Base-by-base conservation (phyloP, 2,113 vertebrate species). In the Cepphus grylle region DNA sequence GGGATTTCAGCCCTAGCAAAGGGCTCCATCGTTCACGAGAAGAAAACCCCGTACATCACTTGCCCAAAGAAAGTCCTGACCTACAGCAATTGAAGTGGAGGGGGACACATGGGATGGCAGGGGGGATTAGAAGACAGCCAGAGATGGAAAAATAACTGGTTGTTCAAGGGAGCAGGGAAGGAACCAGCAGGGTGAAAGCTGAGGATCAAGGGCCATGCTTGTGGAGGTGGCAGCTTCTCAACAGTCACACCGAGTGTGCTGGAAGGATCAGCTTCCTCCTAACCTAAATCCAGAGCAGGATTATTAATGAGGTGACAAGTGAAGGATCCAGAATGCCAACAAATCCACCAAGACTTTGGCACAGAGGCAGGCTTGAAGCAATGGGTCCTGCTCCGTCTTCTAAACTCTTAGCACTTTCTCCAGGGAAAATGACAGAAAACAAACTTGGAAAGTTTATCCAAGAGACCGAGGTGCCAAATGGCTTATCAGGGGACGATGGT, bases 291-390 rank as follows among this genome's bases (percentile, higher is more conserved):
- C 84, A 87, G 91, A 25, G 73, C 61, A 79, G 27, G 30, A 16
- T 86, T 82, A 87, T 94, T 76, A 70, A 91, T 89, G 77, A 86
- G 40, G 56, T 83, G 86, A 84, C 91, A 96, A 92, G 65, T 84
- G 83, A 76, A 65, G 82, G 17, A 40, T 27, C 22, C 78, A 85
- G 70, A 62, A 76, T 42, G 61, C 87, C 78, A 79, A 87, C 70
- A 94, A 76, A 89, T 5, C 36, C n/a, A 9, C 7, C 5, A 7
- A 47, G 49, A 4, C 58, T 79, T 76, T 65, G 58, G 61, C 61
- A 34, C 11, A 67, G 47, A 76, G 40, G 47, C 66, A 70, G 2
- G 11, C 29, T 25, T 30, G 29, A 47, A 78, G 42, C 52, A 0
- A 0, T 3, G 27, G 40, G 16, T 79, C 42, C n/a, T 89, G 22